A percentile compares a stretch with the other conserved stretches of the same genome.
These are phyloP conservation scores for Sclerodermus sp. DNA, from an alignment of 2,888 invertebrate genomes.

Conservation along the genomic window DNA sequence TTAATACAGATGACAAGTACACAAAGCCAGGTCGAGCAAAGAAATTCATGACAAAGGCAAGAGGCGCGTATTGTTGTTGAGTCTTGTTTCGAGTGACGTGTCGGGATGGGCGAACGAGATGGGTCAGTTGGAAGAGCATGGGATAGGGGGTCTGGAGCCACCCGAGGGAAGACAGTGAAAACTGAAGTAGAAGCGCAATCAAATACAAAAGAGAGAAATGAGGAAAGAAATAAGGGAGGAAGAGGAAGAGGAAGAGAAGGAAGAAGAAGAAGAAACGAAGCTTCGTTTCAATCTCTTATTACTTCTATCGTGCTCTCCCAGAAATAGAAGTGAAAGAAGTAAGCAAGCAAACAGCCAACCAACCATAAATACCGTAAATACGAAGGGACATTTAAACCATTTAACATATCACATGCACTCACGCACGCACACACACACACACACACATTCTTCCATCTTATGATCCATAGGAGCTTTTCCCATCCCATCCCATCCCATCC, in stretches of 20 bases:
- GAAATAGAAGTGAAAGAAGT: no score
- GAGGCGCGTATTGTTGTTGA: slow-evolving; percentile 45
- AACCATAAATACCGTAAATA: no score
- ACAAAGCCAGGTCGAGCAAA: slow-evolving; percentile 37
- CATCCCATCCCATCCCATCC: no score
- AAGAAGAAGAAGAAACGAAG: slow-evolving; percentile 1
- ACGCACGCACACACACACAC: no score
- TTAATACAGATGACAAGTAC: slow-evolving; percentile 44
- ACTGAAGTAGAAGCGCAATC: not conserved
- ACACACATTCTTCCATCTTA: no score
- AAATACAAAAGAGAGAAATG: slow-evolving; percentile 6
- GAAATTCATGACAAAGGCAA: slow-evolving; percentile 42
- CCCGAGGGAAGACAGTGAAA: not conserved
- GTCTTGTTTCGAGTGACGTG: slow-evolving; percentile 48
- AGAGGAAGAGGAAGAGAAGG: slow-evolving; percentile 13
- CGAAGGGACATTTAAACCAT: no score
- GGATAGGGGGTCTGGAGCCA: not conserved
- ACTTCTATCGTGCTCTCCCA: not conserved
- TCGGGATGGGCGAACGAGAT: slow-evolving; percentile 26
- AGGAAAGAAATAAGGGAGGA: slow-evolving; percentile 15
- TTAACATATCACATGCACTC: no score
- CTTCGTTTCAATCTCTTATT: slow-evolving; percentile 26
- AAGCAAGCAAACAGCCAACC: no score
- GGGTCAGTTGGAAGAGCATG: slow-evolving; percentile 13
- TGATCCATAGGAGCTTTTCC: no score